phyloP scores from a whole-genome alignment of 2,113 vertebrate genomes.

The Hipposideros armiger region DNA sequence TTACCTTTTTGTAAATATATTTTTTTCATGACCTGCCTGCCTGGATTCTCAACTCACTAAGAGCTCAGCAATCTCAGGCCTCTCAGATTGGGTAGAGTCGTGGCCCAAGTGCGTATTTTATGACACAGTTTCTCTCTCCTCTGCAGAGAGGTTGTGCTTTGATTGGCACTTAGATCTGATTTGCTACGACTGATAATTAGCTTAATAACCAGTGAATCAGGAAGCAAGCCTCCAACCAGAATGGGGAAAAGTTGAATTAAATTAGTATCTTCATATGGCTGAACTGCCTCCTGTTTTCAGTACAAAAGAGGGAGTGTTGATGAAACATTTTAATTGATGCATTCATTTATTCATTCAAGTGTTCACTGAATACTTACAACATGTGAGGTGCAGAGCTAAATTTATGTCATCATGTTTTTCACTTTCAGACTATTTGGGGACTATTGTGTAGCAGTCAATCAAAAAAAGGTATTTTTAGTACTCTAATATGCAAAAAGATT shows the following conservation, averaged over 20 bases:
- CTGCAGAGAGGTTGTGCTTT: background rate
- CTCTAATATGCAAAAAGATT: background rate
- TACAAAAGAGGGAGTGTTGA: background rate
- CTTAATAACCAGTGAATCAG: background rate
- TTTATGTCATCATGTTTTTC: background rate
- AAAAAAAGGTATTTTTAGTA: background rate
- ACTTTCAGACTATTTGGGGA: background rate
- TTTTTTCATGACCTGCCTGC: background rate
- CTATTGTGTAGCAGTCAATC: background rate
- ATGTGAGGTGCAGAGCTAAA: background rate
- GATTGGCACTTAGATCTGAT: background rate
- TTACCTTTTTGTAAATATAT: background rate
- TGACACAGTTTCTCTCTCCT: background rate
- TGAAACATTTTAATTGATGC: background rate
- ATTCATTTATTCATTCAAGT: background rate
- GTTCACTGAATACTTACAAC: background rate
- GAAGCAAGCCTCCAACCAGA: background rate
- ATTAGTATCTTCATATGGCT: background rate
- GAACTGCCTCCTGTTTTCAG: background rate
- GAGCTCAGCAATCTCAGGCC: background rate
- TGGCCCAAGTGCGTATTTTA: background rate
- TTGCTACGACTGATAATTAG: constrained; percentile 1
- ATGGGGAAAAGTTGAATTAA: background rate
- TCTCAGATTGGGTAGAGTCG: rapidly evolving
- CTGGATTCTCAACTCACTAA: background rate